phyloP scores from a whole-genome alignment of 2,113 vertebrate genomes.

The Brienomyrus brachyistius region DNA sequence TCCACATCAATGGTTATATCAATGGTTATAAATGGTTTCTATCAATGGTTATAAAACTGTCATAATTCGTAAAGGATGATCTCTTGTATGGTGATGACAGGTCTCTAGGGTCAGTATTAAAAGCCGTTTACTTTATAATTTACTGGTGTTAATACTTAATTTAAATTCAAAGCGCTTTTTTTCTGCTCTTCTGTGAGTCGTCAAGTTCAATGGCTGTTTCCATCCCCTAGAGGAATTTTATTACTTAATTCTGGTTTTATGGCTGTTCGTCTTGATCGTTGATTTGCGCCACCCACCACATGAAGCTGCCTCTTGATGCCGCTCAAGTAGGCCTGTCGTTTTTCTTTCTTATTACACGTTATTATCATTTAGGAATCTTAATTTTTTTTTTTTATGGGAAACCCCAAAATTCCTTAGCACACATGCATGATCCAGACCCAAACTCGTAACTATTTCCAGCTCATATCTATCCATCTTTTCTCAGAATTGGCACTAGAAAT shows the following conservation, averaged over 20 bases:
- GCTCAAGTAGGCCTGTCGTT: neutral
- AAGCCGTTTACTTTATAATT: neutral
- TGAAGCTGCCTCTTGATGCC: neutral
- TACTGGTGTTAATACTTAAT: neutral
- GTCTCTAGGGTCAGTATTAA: neutral
- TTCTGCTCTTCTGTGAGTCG: neutral
- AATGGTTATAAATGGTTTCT: neutral
- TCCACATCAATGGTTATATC: neutral
- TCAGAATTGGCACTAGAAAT: neutral
- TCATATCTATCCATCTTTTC: neutral
- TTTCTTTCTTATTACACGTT: neutral
- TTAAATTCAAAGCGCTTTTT: neutral
- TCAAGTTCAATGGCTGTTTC: neutral
- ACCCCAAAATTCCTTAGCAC: neutral
- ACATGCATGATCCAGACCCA: neutral
- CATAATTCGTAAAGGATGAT: neutral
- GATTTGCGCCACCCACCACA: neutral
- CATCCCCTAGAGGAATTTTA: neutral
- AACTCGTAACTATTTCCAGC: neutral
- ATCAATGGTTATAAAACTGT: neutral
- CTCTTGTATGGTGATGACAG: neutral
- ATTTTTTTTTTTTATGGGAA: neutral
- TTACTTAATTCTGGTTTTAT: neutral
- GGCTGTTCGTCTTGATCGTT: neutral
- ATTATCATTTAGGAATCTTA: neutral